These are phyloP conservation scores for Plumapathes pennacea DNA, from an alignment of 92 coral and sea anemone species.

Conservation along the genomic window DNA sequence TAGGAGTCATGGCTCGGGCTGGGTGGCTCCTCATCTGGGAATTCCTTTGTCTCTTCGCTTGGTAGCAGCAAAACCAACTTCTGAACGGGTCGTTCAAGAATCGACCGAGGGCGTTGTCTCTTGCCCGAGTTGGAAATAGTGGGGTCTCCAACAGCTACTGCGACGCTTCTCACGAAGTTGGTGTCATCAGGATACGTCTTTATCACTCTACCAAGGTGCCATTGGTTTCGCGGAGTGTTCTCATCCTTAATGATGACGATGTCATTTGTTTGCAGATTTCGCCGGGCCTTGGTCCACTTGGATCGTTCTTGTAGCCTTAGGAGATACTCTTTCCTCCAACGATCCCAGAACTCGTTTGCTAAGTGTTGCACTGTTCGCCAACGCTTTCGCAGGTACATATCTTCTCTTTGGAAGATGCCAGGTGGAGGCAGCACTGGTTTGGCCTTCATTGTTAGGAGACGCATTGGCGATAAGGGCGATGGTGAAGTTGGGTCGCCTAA, in stretches of 20 bases:
- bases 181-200: conserved; percentile 15
- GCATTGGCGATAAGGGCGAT: conserved; percentile 30
- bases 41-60: conserved; percentile 15
- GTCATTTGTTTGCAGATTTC: conserved; percentile 21
- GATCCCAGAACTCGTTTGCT: conserved; percentile 28
- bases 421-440: conserved; percentile 28
- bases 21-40: conserved; percentile 25
- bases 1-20: too few relatives aligned
- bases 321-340: conserved; percentile 24
- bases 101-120: conserved; percentile 12
- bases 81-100: conserved; percentile 25
- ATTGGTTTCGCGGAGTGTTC: conserved; percentile 20
- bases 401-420: conserved; percentile 10
- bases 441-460: conserved; percentile 31
- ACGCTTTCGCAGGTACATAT: conserved; percentile 5
- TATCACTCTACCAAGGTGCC: conserved; percentile 19
- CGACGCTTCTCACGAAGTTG: conserved; percentile 15
- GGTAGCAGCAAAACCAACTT: conserved; percentile 26
- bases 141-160: conserved; percentile 15
- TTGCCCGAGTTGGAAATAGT: conserved; percentile 20
- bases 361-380: conserved; percentile 35
- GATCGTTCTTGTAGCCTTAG: conserved; percentile 11
- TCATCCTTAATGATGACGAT: conserved; percentile 30
- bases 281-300: conserved; percentile 23
- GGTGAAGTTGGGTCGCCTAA: conserved; percentile 27